phyloP scores from a whole-genome alignment of 2,797 vertebrate species.

The Sebastes alutus region DNA sequence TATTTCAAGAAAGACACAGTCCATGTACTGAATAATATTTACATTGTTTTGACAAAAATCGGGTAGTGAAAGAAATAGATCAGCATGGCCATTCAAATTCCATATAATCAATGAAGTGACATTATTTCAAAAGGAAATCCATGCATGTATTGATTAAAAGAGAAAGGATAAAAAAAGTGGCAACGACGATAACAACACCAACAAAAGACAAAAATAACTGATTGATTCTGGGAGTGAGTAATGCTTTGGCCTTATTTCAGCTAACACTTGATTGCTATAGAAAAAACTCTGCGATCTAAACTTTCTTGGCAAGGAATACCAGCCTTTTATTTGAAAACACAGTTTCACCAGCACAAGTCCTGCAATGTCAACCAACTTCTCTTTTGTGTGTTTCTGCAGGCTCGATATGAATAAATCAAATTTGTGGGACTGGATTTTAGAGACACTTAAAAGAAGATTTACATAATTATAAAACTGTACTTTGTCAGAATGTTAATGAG shows the following conservation, averaged over 20 bases:
- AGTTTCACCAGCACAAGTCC: not conserved
- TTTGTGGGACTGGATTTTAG: not conserved
- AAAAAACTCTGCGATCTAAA: not conserved
- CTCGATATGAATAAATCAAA: constrained; percentile 2
- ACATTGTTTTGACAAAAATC: not conserved
- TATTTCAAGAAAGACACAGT: not conserved
- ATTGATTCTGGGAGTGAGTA: constrained; percentile 17
- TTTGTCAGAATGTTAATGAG: constrained; percentile 22
- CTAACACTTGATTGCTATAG: not conserved
- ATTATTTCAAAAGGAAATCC: not conserved
- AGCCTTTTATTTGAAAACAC: constrained; percentile 21
- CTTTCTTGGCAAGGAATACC: constrained; percentile 10
- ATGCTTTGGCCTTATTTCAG: constrained; percentile 16
- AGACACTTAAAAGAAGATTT: constrained; percentile 21
- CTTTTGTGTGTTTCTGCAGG: not conserved
- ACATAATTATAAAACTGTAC: constrained; percentile 11
- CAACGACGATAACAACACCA: not conserved
- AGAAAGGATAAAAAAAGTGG: constrained; percentile 21
- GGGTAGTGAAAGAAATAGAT: not conserved
- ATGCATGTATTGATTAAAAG: constrained; percentile 4
- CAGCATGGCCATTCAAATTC: not conserved
- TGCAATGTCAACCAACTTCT: not conserved
- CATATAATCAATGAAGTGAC: not conserved
- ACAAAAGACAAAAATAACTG: not conserved
- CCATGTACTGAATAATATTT: not conserved